Evolutionary conservation across 2,888 invertebrate species (phyloP), one percentile per base, ranked within the genome.

Genomic region (Cacoxenus indagator): DNA sequence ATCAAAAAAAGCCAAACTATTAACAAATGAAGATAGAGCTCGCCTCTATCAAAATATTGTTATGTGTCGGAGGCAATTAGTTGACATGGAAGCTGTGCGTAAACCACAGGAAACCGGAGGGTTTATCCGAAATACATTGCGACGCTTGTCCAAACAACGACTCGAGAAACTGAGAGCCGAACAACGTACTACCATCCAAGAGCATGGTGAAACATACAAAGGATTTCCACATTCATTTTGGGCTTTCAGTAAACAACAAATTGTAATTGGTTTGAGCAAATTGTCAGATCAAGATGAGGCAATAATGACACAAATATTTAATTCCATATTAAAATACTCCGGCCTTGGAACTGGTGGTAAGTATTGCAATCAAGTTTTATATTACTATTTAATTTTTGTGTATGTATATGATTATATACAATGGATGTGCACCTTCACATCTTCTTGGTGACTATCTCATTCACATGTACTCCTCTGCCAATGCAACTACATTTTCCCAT

Each of bases 21-120:
- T 97, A 65, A 96, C 97, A 0, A 94, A 95, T 76, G 94, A 96
- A 75, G 97, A 98, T 87, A 91, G 97, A 37, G 91, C 96, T 2
- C 91, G 97, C 51, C 90, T 97, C 0, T 96, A 97, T 78, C 95
- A 95, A 78, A 97, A 96, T 84, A 90, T 98, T 74, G 92, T 95
- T 2, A 93, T 94, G 77, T 95, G 96, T 66, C 89, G 97, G 22
- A 90, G 96, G 67, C 93, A 94, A 19, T 89, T 97, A 51, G 93
- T 97, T 0, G 96, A 97, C 86, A 92, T 93, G 29, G 95, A 94
- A 62, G 89, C 95, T 70, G 89, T 98, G 74, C 90, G 95, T 54
- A 93, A 96, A 76, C 96, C 97, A 0, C 92, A 93, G 9, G 96
- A 96, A 83, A 91, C 93, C 1, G 95, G 95, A n/a, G 93, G 93